A percentile compares a stretch with the other conserved stretches of the same genome.
phyloP scores from a whole-genome alignment of 64 coral and sea anemone species.

The Stichodactyla mertensii region DNA sequence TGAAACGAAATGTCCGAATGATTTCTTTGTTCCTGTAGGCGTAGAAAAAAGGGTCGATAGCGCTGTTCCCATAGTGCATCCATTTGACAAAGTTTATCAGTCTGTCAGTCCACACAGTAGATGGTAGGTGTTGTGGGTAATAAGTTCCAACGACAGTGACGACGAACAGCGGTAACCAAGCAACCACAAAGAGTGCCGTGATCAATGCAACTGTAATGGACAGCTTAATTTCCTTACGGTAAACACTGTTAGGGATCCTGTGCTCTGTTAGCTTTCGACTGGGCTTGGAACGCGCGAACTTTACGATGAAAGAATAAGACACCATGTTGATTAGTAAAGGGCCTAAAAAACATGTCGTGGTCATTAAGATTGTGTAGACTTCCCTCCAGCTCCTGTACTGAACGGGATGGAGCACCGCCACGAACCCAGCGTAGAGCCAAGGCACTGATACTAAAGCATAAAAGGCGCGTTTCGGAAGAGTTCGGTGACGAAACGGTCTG shows the following conservation, averaged over 20 bases:
- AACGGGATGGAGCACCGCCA: slow-evolving; percentile 55
- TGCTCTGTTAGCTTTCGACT: slow-evolving; percentile 10
- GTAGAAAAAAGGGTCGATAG: slow-evolving; percentile 56
- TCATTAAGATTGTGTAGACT: slow-evolving; percentile 67
- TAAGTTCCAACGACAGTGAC: slow-evolving; percentile 43
- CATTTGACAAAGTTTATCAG: slow-evolving; percentile 60
- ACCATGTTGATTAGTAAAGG: slow-evolving; percentile 66
- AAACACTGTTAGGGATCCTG: slow-evolving; percentile 29
- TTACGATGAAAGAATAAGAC: slow-evolving; percentile 55
- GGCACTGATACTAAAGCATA: slow-evolving; percentile 57
- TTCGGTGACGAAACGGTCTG: slow-evolving; percentile 64
- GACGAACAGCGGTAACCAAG: slow-evolving; percentile 61
- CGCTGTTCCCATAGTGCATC: slow-evolving; percentile 64
- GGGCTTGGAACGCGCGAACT: slow-evolving; percentile 25
- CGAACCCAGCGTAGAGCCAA: slow-evolving; percentile 63
- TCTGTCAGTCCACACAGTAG: slow-evolving; percentile 12
- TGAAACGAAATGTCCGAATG: slow-evolving; percentile 37
- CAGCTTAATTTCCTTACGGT: slow-evolving; percentile 40
- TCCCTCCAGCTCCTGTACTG: slow-evolving; percentile 16
- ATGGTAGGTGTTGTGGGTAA: slow-evolving; percentile 37
- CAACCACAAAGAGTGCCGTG: slow-evolving; percentile 46
- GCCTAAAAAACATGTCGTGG: slow-evolving; percentile 53
- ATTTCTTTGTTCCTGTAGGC: slow-evolving; percentile 62
- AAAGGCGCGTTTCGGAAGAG: slow-evolving; percentile 44
- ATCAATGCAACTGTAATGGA: slow-evolving; percentile 47